Conservation (phyloP, 1,140 invertebrate species). For the Ectropis grisescens region DNA sequence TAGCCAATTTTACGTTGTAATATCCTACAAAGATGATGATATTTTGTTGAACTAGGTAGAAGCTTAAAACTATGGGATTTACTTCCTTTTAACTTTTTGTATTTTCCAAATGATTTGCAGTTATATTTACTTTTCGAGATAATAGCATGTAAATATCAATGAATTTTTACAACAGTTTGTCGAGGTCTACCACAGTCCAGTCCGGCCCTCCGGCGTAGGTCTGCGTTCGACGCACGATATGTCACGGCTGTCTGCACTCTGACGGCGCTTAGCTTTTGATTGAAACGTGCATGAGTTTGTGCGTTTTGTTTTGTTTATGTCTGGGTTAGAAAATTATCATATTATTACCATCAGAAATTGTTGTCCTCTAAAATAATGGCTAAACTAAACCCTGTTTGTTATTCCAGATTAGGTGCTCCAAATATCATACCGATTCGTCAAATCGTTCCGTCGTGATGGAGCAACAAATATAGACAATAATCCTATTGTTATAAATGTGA, state of each 20-base stretch:
- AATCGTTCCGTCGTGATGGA: too few species aligned
- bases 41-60: too few species aligned
- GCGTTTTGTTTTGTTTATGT: not conserved
- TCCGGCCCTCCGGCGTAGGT: constrained; percentile 10
- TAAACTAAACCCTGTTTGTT: not conserved
- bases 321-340: too few species aligned
- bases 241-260: constrained; percentile 25
- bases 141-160: not conserved
- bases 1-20: too few species aligned
- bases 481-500: too few species aligned
- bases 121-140: not conserved
- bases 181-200: constrained; percentile 1
- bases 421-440: too few species aligned
- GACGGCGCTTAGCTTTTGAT: constrained; percentile 20
- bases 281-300: constrained; percentile 16
- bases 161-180: not conserved
- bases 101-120: not conserved
- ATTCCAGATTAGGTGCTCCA: not conserved
- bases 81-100: constrained; percentile 1
- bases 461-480: too few species aligned
- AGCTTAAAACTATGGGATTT: too few species aligned
- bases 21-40: too few species aligned
- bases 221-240: constrained; percentile 25
- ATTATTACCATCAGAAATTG: not conserved
- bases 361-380: not conserved